A percentile compares a stretch with the other conserved stretches of the same genome.
Evolutionary conservation across 2,113 vertebrate genomes (phyloP).

Genomic region (Neodontobutis hainanensis): DNA sequence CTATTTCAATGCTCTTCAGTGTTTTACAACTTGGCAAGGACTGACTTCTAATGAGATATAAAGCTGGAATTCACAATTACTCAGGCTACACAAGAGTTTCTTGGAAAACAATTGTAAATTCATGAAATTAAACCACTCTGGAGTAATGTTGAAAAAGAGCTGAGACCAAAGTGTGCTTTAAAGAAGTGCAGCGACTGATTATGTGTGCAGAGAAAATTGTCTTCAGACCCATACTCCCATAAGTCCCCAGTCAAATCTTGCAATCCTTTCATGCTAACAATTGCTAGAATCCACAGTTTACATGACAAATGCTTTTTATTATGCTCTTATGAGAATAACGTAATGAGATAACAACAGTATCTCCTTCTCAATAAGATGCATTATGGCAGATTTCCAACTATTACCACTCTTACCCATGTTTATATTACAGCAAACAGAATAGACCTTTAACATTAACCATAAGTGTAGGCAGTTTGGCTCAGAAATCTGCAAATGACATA

Average conservation of each 20-base stretch:
- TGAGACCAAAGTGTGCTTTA: no score
- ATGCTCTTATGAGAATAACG: constrained; percentile 15
- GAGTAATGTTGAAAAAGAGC: no score
- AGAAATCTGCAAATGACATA: constrained; percentile 47
- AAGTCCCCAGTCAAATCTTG: no score
- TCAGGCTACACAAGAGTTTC: not conserved
- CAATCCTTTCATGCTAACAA: not conserved
- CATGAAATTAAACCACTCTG: no score
- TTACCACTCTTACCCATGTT: constrained; percentile 4
- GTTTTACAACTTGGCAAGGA: not conserved
- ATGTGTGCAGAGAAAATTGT: not conserved
- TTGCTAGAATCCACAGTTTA: constrained; percentile 12
- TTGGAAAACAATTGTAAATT: not conserved
- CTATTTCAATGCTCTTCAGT: not conserved
- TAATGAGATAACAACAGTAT: constrained; percentile 24
- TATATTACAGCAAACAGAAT: constrained; percentile 21
- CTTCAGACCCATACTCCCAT: not conserved
- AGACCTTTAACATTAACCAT: constrained; percentile 27
- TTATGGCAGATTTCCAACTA: constrained; percentile 25
- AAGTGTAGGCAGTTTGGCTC: constrained; percentile 19
- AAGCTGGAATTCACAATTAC: not conserved
- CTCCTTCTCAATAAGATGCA: not conserved
- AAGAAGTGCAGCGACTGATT: not conserved
- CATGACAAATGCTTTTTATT: constrained; percentile 7
- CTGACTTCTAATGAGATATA: not conserved